Conservation (phyloP, 2,797 vertebrate genomes). For the Setipinna tenuifilis region DNA sequence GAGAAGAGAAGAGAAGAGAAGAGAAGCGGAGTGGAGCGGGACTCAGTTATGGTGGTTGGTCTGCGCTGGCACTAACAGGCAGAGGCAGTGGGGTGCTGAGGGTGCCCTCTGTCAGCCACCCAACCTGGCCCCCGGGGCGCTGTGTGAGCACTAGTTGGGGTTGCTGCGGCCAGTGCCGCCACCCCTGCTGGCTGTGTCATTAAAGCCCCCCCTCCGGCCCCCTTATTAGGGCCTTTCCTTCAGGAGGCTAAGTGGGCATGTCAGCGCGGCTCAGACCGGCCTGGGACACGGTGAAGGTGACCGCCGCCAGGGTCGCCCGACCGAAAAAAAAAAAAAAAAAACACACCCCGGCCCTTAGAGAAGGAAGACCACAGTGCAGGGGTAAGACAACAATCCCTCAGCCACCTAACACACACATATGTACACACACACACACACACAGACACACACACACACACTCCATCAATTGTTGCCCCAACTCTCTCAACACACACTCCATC, state of each 20-base stretch:
- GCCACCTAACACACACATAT: neutral
- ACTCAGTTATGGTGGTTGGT: neutral
- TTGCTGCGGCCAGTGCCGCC: constrained; percentile 39
- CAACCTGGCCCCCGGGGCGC: neutral
- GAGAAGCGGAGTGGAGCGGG: neutral
- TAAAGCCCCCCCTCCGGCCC: constrained; percentile 79
- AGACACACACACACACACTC: neutral
- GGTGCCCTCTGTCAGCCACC: neutral
- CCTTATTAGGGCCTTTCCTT: constrained; percentile 92
- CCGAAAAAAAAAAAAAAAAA: constrained; percentile 60
- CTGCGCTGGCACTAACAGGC: neutral
- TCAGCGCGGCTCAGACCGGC: constrained; percentile 79
- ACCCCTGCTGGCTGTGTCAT: constrained; percentile 70
- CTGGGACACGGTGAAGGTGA: constrained; percentile 63
- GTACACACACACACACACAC: neutral
- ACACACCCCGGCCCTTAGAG: constrained; percentile 49
- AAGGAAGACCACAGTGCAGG: neutral
- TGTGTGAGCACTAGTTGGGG: constrained; percentile 58
- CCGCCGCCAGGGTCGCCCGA: constrained; percentile 54
- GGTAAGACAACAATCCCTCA: constrained; percentile 9
- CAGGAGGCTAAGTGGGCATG: constrained; percentile 85
- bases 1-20: neutral
- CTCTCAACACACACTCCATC: neutral
- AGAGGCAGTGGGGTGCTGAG: neutral
- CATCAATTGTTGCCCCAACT: neutral